Evolutionary conservation across 2,888 invertebrate species (phyloP).

Genomic region (Plagodis pulveraria): DNA sequence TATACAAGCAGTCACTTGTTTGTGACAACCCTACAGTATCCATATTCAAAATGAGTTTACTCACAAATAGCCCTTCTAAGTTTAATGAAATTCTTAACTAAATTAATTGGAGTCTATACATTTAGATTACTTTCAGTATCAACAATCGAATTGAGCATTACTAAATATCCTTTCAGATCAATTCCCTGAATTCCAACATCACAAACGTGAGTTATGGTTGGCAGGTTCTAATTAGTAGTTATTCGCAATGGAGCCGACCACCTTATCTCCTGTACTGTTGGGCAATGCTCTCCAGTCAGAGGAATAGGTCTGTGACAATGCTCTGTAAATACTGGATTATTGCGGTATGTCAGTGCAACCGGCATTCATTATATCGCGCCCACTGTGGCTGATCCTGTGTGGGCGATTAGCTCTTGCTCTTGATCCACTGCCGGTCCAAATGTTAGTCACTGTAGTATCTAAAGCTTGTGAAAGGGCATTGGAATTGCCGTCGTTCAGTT

Average conservation of each 20-base stretch:
- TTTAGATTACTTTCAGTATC: conserved; percentile 5
- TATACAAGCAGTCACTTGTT: conserved; percentile 1
- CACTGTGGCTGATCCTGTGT: conserved; percentile 42
- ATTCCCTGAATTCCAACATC: conserved; percentile 18
- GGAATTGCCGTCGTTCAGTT: conserved; percentile 14
- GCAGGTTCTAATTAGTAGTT: conserved; percentile 33
- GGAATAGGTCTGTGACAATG: conserved; percentile 49
- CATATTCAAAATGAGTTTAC: no score
- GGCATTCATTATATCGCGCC: conserved; percentile 65
- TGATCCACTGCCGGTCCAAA: conserved; percentile 36
- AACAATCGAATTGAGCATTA: conserved; percentile 6
- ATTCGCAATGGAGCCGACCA: conserved; percentile 20
- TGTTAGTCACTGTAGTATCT: conserved; percentile 18
- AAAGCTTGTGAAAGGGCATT: conserved; percentile 21
- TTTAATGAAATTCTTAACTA: not conserved
- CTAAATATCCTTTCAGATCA: conserved; percentile 6
- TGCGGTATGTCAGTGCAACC: conserved; percentile 52
- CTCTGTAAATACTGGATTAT: conserved; percentile 61
- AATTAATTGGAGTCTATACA: not conserved
- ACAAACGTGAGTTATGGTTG: conserved; percentile 20
- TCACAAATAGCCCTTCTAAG: not conserved
- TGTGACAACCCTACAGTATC: not conserved
- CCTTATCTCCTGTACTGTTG: conserved; percentile 29
- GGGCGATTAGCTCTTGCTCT: conserved; percentile 41
- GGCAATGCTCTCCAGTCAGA: conserved; percentile 31